phyloP scores from a whole-genome alignment of 2,113 vertebrate species.

The Pelvicachromis taeniatus region DNA sequence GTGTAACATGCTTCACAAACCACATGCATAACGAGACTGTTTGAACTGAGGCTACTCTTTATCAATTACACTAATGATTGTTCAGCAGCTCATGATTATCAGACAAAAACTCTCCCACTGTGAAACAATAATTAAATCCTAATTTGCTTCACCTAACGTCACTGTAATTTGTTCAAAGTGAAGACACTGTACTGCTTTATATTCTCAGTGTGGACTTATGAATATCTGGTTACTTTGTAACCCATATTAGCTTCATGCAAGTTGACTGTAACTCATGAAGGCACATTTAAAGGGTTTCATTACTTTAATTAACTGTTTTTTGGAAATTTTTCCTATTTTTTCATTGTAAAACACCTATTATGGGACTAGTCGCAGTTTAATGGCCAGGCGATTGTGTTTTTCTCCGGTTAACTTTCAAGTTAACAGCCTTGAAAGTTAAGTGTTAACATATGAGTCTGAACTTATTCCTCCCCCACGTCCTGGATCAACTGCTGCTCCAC shows the following conservation, averaged over 20 bases:
- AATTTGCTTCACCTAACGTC: background rate
- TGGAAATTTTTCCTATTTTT: too few relatives aligned
- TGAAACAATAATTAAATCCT: conserved; percentile 1
- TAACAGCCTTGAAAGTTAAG: background rate
- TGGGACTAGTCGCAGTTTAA: background rate
- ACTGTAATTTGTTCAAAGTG: background rate
- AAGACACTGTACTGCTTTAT: background rate
- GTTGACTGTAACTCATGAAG: background rate
- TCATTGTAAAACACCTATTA: background rate
- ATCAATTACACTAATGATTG: background rate
- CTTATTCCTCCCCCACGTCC: background rate
- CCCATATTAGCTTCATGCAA: background rate
- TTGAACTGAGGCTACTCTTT: background rate
- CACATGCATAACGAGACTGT: background rate
- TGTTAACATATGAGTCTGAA: background rate
- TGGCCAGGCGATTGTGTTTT: background rate
- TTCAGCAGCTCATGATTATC: background rate
- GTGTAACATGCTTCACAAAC: background rate
- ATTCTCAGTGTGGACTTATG: background rate
- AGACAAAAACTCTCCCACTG: background rate
- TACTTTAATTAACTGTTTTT: background rate
- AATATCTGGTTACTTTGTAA: background rate
- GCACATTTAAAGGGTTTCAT: background rate
- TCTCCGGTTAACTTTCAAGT: background rate
- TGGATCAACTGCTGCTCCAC: background rate